These are phyloP conservation scores for Barbus barbus DNA, from an alignment of 2,113 vertebrate species.

Conservation along the genomic window DNA sequence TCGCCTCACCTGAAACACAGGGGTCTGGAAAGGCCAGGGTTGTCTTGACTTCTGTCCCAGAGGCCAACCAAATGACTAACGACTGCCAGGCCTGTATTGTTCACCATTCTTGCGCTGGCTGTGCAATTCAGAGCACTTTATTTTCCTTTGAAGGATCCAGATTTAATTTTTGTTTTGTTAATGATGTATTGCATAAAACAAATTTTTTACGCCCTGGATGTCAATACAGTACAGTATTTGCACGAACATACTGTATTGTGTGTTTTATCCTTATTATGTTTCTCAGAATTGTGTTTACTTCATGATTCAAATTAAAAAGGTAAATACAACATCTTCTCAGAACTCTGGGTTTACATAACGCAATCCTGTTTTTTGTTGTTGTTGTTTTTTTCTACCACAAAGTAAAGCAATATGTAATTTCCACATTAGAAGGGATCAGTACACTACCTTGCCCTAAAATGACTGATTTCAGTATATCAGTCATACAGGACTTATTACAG, in stretches of 20 bases:
- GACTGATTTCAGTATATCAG: too few species aligned
- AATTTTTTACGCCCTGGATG: background rate
- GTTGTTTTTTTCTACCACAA: too few species aligned
- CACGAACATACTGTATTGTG: background rate
- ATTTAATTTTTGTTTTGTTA: background rate
- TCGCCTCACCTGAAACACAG: slow-evolving; percentile 55
- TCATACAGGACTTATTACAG: too few species aligned
- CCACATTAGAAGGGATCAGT: too few species aligned
- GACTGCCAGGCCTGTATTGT: slow-evolving; percentile 70
- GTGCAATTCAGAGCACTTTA: background rate
- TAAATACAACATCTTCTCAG: too few species aligned
- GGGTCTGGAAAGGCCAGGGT: slow-evolving; percentile 54
- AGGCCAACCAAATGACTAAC: slow-evolving; percentile 71
- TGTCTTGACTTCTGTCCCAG: slow-evolving; percentile 65
- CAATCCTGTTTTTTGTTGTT: too few species aligned
- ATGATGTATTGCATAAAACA: background rate
- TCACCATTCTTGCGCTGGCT: background rate
- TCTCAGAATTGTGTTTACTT: too few species aligned
- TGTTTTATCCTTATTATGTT: too few species aligned
- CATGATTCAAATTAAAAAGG: too few species aligned
- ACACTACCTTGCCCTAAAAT: too few species aligned
- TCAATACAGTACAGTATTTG: slow-evolving; percentile 43
- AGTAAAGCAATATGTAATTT: too few species aligned
- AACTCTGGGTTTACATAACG: too few species aligned
- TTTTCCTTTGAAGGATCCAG: background rate